These are phyloP conservation scores for Diadegma fenestrale DNA, from an alignment of 2,888 invertebrate species.

Conservation along the genomic window DNA sequence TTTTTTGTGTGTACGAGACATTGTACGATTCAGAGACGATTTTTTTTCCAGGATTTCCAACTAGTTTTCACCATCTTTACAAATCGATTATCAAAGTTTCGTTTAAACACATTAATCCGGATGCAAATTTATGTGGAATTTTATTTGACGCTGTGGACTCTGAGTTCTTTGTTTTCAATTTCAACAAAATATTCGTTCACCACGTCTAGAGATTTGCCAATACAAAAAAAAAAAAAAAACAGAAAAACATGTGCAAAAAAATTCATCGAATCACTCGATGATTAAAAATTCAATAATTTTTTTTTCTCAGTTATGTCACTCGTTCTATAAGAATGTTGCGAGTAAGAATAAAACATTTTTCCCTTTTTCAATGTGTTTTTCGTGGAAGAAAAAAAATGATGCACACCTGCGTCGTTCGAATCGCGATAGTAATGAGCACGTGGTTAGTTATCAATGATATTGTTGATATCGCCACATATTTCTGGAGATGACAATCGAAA, in stretches of 20 bases:
- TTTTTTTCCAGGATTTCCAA: not conserved
- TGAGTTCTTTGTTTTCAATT: not conserved
- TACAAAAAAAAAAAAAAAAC: too few relatives aligned
- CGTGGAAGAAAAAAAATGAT: not conserved
- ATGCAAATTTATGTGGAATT: not conserved
- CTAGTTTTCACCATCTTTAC: not conserved
- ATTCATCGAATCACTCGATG: not conserved
- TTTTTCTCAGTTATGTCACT: not conserved
- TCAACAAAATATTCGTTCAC: not conserved
- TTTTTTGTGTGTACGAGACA: conserved; percentile 5
- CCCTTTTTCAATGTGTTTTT: not conserved
- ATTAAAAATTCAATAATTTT: not conserved
- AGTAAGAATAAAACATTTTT: not conserved
- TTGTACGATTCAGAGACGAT: not conserved
- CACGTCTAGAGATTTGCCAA: too few relatives aligned
- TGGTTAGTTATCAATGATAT: conserved; percentile 45
- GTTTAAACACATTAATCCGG: not conserved
- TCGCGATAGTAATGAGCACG: conserved; percentile 32
- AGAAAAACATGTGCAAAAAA: not conserved
- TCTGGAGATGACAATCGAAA: conserved; percentile 36
- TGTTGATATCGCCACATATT: conserved; percentile 30
- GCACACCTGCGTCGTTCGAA: conserved; percentile 12
- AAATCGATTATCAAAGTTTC: not conserved
- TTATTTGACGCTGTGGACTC: not conserved
- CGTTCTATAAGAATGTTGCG: not conserved